Conservation (phyloP, 2,888 invertebrate genomes). For the Drosophila phalerata region DNA sequence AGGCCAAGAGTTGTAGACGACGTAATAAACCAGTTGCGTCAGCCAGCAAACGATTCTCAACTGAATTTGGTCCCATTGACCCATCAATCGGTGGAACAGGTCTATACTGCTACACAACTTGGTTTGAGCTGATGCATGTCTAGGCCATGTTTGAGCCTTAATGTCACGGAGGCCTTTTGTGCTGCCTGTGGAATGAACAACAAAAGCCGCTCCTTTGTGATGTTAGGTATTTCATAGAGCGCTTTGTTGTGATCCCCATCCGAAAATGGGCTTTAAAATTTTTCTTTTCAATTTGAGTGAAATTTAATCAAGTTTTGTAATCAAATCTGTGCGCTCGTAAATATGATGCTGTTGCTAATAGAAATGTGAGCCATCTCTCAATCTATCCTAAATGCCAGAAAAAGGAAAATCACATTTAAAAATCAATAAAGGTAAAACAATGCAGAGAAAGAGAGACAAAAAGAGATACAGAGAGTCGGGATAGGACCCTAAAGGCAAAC, state of each 20-base stretch:
- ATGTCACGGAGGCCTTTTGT: constrained; percentile 18
- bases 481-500: neutral
- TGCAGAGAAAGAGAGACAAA: neutral
- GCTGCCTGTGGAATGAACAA: constrained; percentile 16
- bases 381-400: constrained; percentile 30
- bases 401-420: constrained; percentile 57
- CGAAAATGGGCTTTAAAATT: constrained; percentile 33
- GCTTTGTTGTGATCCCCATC: constrained; percentile 46
- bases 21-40: constrained; percentile 18
- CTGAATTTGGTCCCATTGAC: constrained; percentile 22
- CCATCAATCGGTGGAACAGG: constrained; percentile 3
- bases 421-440: constrained; percentile 64
- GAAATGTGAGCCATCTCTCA: constrained; percentile 58
- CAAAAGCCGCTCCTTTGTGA: constrained; percentile 29
- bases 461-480: neutral
- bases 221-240: constrained; percentile 34
- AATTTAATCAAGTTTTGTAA: constrained; percentile 73
- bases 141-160: constrained; percentile 1
- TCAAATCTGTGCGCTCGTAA: constrained; percentile 64
- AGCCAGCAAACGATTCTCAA: constrained; percentile 15
- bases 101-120: neutral
- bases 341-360: constrained; percentile 52
- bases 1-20: constrained; percentile 2
- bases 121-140: neutral
- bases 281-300: constrained; percentile 42